phyloP scores from a whole-genome alignment of 2,797 vertebrate genomes.

The Cyprinella venusta region DNA sequence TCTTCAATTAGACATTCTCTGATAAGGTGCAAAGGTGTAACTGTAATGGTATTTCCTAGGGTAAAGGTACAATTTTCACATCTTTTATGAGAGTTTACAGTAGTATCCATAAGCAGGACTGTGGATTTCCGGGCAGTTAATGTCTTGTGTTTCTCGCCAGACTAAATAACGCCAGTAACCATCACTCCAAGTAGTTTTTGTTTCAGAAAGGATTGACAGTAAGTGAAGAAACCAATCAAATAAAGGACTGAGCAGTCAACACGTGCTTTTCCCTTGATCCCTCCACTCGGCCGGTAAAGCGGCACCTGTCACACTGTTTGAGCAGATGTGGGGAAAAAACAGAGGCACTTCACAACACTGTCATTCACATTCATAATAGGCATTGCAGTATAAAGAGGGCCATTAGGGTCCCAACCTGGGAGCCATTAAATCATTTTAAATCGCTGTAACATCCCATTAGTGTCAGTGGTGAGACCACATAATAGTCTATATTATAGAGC shows the following conservation, averaged over 20 bases:
- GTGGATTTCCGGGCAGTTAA: background rate
- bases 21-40: background rate
- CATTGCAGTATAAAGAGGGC: slow-evolving; percentile 99
- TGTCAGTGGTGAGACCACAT: slow-evolving; percentile 97
- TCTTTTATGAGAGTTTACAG: background rate
- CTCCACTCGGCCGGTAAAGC: slow-evolving; percentile 60
- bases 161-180: slow-evolving; percentile 34
- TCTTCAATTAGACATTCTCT: too few relatives aligned
- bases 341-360: slow-evolving; percentile 97
- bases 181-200: slow-evolving; percentile 24
- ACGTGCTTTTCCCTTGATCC: slow-evolving; percentile 54
- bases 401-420: slow-evolving; percentile 99
- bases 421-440: slow-evolving; percentile 99
- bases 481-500: slow-evolving; percentile 98
- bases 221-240: slow-evolving; percentile 28
- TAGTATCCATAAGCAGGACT: background rate
- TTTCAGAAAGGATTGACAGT: slow-evolving; percentile 44
- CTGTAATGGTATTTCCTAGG: background rate
- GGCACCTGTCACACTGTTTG: slow-evolving; percentile 80
- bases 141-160: slow-evolving; percentile 21
- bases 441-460: slow-evolving; percentile 99
- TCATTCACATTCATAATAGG: slow-evolving; percentile 99
- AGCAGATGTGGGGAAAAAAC: slow-evolving; percentile 76
- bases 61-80: background rate
- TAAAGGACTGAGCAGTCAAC: slow-evolving; percentile 31